Conservation (phyloP, 2,888 invertebrate genomes). For the Blera fallax region DNA sequence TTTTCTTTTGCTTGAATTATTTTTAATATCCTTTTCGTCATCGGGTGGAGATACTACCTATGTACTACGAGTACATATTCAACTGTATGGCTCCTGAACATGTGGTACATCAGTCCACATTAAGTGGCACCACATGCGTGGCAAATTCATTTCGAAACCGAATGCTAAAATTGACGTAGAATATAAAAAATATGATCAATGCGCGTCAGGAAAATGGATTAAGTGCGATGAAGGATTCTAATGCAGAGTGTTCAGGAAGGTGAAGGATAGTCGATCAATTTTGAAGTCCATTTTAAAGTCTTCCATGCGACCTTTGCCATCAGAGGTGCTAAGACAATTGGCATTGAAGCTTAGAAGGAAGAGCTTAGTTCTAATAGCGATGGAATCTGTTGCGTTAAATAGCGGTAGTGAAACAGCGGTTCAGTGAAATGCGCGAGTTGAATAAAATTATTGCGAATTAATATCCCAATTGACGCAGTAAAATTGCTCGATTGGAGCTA, state of each 20-base stretch:
- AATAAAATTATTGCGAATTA: too few species aligned
- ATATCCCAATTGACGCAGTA: too few species aligned
- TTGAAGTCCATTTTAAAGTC: too few species aligned
- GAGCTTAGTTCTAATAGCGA: too few species aligned
- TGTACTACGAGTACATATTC: not conserved
- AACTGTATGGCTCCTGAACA: not conserved
- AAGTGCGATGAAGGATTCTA: not conserved
- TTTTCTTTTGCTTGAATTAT: slow-evolving; percentile 36
- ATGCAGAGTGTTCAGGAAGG: not conserved
- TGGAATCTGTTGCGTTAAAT: too few species aligned
- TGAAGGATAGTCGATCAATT: not conserved
- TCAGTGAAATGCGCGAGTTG: too few species aligned
- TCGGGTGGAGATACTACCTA: slow-evolving; percentile 6
- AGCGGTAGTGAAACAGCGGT: too few species aligned
- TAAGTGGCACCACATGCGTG: slow-evolving; percentile 52
- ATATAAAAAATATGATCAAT: slow-evolving; percentile 23
- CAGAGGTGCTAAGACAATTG: too few species aligned
- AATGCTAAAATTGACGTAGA: slow-evolving; percentile 34
- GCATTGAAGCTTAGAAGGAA: too few species aligned
- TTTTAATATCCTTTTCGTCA: slow-evolving; percentile 39
- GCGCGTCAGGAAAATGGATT: slow-evolving; percentile 35
- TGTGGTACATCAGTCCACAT: slow-evolving; percentile 41
- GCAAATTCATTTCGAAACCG: slow-evolving; percentile 40
- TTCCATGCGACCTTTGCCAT: too few species aligned
- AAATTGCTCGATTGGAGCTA: too few species aligned